Evolutionary conservation across 2,113 vertebrate species (phyloP).

Genomic region (Riparia riparia): DNA sequence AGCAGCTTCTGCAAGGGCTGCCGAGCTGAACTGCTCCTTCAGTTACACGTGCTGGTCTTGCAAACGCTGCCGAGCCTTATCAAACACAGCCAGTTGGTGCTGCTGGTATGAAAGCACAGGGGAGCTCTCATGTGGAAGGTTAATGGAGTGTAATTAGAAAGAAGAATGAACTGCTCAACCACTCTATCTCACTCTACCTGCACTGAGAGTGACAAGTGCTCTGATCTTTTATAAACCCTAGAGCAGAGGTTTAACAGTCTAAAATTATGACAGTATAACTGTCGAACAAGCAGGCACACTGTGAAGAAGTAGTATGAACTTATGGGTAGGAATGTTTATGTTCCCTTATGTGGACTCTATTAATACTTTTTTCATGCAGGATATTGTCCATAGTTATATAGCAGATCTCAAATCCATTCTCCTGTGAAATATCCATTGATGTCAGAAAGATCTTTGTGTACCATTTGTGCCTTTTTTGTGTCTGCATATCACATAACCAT

Average conservation of each 20-base stretch:
- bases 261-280: conserved; percentile 72
- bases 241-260: conserved; percentile 76
- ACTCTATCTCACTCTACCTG: conserved; percentile 79
- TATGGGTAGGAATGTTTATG: neutral
- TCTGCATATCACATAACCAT: neutral
- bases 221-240: conserved; percentile 78
- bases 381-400: neutral
- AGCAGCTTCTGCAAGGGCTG: conserved; percentile 57
- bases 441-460: neutral
- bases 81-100: conserved; percentile 81
- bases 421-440: neutral
- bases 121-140: conserved; percentile 82
- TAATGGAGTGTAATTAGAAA: conserved; percentile 88
- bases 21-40: conserved; percentile 52
- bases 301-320: conserved; percentile 39
- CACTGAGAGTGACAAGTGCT: conserved; percentile 76
- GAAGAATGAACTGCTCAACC: conserved; percentile 82
- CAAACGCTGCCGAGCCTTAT: conserved; percentile 78
- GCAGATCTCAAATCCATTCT: neutral
- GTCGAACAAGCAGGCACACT: conserved; percentile 66
- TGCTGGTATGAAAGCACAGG: conserved; percentile 77
- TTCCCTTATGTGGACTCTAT: conserved; percentile 25
- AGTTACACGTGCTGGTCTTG: conserved; percentile 65
- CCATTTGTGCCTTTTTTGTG: rapidly evolving
- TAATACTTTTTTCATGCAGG: neutral